These are phyloP conservation scores for Lamprotornis superbus DNA, from an alignment of 2,113 vertebrate species.

Conservation along the genomic window DNA sequence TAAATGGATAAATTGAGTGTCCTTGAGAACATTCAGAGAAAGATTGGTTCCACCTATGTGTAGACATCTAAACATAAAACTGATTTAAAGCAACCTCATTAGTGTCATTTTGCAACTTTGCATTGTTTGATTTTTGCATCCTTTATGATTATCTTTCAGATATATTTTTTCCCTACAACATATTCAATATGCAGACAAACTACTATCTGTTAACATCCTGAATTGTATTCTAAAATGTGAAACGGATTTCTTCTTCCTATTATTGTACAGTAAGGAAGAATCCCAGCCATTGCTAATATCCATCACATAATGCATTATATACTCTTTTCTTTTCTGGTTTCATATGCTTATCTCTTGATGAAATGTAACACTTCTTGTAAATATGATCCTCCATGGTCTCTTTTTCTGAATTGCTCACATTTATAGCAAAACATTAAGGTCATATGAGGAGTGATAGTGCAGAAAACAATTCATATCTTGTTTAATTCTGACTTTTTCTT, in stretches of 20 bases:
- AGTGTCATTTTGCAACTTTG: background rate
- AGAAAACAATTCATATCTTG: constrained; percentile 6
- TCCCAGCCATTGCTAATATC: background rate
- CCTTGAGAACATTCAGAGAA: background rate
- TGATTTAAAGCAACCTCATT: background rate
- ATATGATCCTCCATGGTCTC: background rate
- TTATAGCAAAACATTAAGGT: constrained; percentile 23
- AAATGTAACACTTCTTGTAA: background rate
- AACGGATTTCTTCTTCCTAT: background rate
- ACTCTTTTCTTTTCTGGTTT: background rate
- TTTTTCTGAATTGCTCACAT: background rate
- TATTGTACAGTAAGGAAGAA: background rate
- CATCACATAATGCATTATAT: background rate
- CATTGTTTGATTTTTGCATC: background rate
- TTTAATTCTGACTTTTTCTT: background rate
- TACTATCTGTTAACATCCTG: background rate
- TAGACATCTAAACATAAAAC: background rate
- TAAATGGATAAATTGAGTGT: background rate
- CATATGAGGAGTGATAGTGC: background rate
- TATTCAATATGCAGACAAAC: background rate
- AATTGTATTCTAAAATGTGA: background rate
- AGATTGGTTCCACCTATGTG: background rate
- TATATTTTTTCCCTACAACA: background rate
- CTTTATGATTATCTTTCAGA: background rate
- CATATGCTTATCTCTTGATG: background rate